phyloP scores from a whole-genome alignment of 2,888 invertebrate genomes.

The Gibbula magus region DNA sequence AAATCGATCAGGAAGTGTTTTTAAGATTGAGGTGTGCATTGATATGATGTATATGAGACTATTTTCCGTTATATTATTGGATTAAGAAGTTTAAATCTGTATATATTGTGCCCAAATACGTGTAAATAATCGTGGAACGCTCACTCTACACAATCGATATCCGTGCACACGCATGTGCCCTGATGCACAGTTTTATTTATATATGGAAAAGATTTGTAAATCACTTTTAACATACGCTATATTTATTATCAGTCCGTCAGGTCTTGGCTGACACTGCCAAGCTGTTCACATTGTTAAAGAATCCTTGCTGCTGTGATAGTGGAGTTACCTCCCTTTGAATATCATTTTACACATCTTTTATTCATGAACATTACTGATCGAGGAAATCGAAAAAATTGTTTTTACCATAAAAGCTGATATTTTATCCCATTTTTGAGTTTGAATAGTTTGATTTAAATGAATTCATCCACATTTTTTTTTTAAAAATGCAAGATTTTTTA shows the following conservation, averaged over 20 bases:
- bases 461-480: too few relatives aligned
- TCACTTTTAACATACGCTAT: slow-evolving; percentile 4
- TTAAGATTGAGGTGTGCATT: too few relatives aligned
- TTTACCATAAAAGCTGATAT: too few relatives aligned
- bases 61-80: neutral
- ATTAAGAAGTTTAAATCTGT: neutral
- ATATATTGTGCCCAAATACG: neutral
- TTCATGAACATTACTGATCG: too few relatives aligned
- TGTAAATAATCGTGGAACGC: neutral
- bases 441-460: too few relatives aligned
- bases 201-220: slow-evolving; percentile 20
- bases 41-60: neutral
- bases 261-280: neutral
- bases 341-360: too few relatives aligned
- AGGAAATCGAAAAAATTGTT: too few relatives aligned
- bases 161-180: neutral
- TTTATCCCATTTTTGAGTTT: too few relatives aligned
- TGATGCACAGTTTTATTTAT: neutral
- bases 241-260: neutral
- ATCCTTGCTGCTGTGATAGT: slow-evolving; percentile 11
- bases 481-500: too few relatives aligned
- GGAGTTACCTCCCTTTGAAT: slow-evolving; percentile 17
- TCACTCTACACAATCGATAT: neutral
- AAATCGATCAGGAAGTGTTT: too few relatives aligned
- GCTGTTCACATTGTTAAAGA: neutral